These are phyloP conservation scores for Apogon hyalosoma DNA, from an alignment of 2,797 vertebrate genomes.

Conservation along the genomic window DNA sequence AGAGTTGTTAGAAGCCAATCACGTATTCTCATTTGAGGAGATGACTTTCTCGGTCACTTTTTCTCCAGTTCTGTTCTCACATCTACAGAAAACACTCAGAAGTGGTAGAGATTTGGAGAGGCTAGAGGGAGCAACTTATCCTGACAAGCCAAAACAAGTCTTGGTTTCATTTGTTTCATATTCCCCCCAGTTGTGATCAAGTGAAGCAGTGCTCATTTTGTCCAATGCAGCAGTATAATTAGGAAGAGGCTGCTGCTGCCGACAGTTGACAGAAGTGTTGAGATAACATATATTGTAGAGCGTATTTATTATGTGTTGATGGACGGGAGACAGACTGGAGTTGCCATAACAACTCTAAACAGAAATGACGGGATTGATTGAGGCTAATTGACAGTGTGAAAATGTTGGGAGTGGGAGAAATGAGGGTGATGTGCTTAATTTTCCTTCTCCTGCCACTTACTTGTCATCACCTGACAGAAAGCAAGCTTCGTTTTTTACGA, in stretches of 20 bases:
- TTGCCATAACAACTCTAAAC: conserved; percentile 73
- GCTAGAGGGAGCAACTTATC: conserved; percentile 51
- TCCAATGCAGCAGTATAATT: conserved; percentile 71
- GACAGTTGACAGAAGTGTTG: conserved; percentile 69
- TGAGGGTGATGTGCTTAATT: conserved; percentile 66
- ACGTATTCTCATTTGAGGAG: conserved; percentile 58
- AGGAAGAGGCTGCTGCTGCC: conserved; percentile 48
- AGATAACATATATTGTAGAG: conserved; percentile 69
- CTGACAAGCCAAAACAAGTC: conserved; percentile 53
- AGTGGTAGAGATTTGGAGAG: conserved; percentile 35
- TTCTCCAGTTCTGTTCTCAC: conserved; percentile 39
- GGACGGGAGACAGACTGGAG: conserved; percentile 68
- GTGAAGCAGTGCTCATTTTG: conserved; percentile 60
- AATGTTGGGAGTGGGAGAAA: conserved; percentile 24
- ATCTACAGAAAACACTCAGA: conserved; percentile 47
- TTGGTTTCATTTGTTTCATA: conserved; percentile 49
- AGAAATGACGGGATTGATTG: conserved; percentile 75
- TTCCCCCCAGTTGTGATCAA: conserved; percentile 55
- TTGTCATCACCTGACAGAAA: conserved; percentile 81
- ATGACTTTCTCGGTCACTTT: conserved; percentile 60
- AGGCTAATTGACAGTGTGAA: conserved; percentile 82
- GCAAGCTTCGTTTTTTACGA: conserved; percentile 62
- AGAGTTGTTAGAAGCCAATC: conserved; percentile 59
- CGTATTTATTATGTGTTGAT: conserved; percentile 73
- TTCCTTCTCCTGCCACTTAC: conserved; percentile 72